Percentiles rank a stretch among this genome's conserved stretches.
phyloP scores from a whole-genome alignment of 2,888 invertebrate genomes.

The Oscheius sp. region DNA sequence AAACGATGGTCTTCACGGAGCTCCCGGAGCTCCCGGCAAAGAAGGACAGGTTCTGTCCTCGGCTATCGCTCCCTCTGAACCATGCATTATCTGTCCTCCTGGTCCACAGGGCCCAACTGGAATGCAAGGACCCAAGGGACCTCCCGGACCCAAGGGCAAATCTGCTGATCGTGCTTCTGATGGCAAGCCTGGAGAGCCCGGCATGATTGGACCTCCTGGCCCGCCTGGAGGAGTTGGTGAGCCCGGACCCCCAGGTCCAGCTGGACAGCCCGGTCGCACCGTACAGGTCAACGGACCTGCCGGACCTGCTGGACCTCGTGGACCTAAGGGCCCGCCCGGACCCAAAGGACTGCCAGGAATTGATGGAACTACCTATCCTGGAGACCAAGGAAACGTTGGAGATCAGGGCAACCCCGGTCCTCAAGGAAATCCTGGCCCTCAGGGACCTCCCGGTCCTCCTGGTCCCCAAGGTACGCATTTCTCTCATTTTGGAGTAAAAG shows the following conservation, averaged over 20 bases:
- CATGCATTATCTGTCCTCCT: conserved; percentile 69
- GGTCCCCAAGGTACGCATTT: conserved; percentile 54
- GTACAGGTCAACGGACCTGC: conserved; percentile 54
- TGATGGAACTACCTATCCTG: conserved; percentile 56
- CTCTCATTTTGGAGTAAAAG: background rate
- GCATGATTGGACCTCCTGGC: conserved; percentile 67
- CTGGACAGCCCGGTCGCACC: conserved; percentile 66
- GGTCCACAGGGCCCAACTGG: conserved; percentile 68
- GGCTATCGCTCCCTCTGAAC: conserved; percentile 60
- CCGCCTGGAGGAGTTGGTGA: conserved; percentile 65
- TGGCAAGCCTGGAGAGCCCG: conserved; percentile 60
- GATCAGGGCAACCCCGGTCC: conserved; percentile 64
- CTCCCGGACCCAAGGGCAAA: conserved; percentile 69
- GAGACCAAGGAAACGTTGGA: conserved; percentile 55
- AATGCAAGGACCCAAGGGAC: conserved; percentile 62
- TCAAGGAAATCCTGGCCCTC: conserved; percentile 63
- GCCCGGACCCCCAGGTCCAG: conserved; percentile 67
- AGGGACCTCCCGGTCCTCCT: conserved; percentile 64
- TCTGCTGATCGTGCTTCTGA: conserved; percentile 68
- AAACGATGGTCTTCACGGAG: conserved; percentile 66
- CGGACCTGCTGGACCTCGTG: conserved; percentile 68
- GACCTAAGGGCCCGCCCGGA: conserved; percentile 67
- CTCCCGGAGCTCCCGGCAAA: conserved; percentile 65
- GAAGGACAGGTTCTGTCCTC: conserved; percentile 59
- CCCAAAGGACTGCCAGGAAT: conserved; percentile 68